Evolutionary conservation across 2,888 invertebrate species (phyloP).

Genomic region (Eilema depressum): DNA sequence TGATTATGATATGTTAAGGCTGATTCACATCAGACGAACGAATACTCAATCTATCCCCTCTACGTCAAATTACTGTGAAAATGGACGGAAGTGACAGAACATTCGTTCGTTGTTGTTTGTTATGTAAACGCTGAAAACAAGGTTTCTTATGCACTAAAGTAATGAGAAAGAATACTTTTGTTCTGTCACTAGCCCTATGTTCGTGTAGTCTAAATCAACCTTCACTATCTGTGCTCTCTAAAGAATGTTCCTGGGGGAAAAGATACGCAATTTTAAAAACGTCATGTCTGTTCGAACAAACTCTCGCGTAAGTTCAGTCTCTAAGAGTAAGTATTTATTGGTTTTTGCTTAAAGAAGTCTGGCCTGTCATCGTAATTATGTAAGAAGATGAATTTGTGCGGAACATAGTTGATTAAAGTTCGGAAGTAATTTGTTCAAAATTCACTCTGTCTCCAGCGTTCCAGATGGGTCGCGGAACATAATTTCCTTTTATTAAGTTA

Average conservation of each 20-base stretch:
- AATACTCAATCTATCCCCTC: no score
- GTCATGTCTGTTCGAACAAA: not conserved
- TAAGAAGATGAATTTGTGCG: slow-evolving; percentile 54
- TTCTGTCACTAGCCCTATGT: no score
- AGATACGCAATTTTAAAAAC: not conserved
- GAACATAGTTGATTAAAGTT: slow-evolving; percentile 80
- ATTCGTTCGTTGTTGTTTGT: no score
- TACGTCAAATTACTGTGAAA: no score
- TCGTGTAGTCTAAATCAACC: no score
- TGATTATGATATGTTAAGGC: no score
- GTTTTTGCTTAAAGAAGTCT: not conserved
- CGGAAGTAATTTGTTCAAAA: slow-evolving; percentile 82
- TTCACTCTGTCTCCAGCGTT: slow-evolving; percentile 79
- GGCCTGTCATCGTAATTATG: slow-evolving; percentile 19
- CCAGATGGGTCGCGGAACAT: slow-evolving; percentile 80
- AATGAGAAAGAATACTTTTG: no score
- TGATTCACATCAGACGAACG: no score
- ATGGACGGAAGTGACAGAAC: no score
- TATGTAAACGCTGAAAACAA: no score
- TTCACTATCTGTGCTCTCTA: no score
- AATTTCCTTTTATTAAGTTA: slow-evolving; percentile 83
- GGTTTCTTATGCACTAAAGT: no score
- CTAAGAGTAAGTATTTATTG: not conserved
- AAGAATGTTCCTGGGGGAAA: not conserved
- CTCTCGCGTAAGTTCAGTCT: not conserved